phyloP scores from a whole-genome alignment of 2,113 vertebrate species.

The Coptodon bakossiorum region DNA sequence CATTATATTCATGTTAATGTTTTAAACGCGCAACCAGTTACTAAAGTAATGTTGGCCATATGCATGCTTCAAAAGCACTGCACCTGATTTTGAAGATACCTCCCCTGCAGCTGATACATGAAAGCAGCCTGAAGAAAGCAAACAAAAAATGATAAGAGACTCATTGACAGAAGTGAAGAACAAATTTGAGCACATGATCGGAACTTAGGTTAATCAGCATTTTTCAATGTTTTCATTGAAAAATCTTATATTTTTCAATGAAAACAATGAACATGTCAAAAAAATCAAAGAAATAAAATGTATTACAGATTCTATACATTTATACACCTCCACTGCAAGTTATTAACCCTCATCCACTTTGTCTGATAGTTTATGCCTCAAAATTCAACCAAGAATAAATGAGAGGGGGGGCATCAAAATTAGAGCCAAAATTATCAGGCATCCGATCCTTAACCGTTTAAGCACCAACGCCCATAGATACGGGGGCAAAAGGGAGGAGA shows the following conservation, averaged over 20 bases:
- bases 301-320: not conserved
- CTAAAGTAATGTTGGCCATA: not conserved
- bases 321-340: not conserved
- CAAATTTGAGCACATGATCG: not conserved
- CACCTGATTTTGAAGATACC: conserved; percentile 88
- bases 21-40: not conserved
- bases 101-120: conserved; percentile 82
- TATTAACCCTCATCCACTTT: not conserved
- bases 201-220: not conserved
- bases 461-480: not conserved
- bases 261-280: not conserved
- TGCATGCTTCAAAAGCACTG: not conserved
- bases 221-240: too few relatives aligned
- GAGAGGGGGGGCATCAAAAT: not conserved
- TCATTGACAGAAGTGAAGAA: not conserved
- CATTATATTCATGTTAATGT: not conserved
- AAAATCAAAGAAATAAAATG: not conserved
- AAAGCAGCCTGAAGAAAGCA: conserved; percentile 77
- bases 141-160: not conserved
- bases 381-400: not conserved
- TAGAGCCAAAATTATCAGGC: not conserved
- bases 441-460: not conserved
- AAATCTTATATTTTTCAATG: not conserved
- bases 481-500: not conserved
- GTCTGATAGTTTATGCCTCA: not conserved